These are phyloP conservation scores for Diplolepis rosae DNA, from an alignment of 2,888 invertebrate species.

Conservation along the genomic window DNA sequence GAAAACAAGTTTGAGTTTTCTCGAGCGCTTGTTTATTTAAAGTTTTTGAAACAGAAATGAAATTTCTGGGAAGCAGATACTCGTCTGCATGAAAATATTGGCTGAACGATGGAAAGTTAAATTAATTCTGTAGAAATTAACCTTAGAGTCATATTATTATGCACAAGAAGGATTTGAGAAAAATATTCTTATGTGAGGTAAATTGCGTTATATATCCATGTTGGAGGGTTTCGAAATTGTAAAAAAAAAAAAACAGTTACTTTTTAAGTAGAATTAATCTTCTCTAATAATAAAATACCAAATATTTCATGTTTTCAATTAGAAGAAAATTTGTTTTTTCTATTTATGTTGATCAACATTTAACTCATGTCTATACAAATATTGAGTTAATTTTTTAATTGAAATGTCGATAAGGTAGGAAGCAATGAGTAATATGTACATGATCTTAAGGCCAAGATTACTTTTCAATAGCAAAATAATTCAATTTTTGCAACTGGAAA, in stretches of 20 bases:
- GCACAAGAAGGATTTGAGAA: slow-evolving; percentile 13
- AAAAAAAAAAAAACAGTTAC: slow-evolving; percentile 5
- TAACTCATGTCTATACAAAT: too few relatives aligned
- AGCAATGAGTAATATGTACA: too few relatives aligned
- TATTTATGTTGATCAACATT: background rate
- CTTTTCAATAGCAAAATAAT: too few relatives aligned
- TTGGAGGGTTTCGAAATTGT: background rate
- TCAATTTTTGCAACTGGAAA: too few relatives aligned
- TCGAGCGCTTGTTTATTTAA: slow-evolving; percentile 12
- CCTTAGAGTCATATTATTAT: slow-evolving; percentile 11
- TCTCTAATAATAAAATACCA: background rate
- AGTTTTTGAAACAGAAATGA: background rate
- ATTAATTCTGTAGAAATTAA: slow-evolving; percentile 27
- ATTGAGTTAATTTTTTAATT: too few relatives aligned
- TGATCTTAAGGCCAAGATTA: too few relatives aligned
- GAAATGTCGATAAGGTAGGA: too few relatives aligned
- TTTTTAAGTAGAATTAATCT: background rate
- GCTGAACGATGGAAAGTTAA: background rate
- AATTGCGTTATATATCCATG: slow-evolving; percentile 1
- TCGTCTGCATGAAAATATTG: slow-evolving; percentile 18
- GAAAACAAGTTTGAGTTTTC: background rate
- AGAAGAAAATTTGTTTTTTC: background rate
- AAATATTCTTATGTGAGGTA: slow-evolving; percentile 7
- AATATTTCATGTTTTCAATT: background rate
- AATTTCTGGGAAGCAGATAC: background rate